phyloP scores from a whole-genome alignment of 2,888 invertebrate species.

The Microctonus aethiopoides region DNA sequence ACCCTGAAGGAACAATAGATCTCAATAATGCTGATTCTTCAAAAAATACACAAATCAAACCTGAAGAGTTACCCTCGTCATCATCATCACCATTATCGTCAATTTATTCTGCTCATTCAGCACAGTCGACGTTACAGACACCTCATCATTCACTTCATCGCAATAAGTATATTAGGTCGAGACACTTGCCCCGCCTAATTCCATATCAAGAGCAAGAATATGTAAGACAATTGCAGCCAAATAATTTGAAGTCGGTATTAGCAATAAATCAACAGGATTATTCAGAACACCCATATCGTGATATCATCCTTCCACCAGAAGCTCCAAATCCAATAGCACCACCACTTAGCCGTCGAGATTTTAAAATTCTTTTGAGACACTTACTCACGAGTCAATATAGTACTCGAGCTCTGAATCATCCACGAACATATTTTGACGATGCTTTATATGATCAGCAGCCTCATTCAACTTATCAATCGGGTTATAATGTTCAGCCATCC shows the following conservation, averaged over 20 bases:
- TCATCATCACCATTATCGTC: neutral
- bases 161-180: neutral
- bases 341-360: conserved; percentile 78
- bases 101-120: neutral
- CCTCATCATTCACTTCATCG: neutral
- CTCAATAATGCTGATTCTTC: conserved; percentile 59
- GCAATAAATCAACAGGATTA: conserved; percentile 56
- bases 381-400: conserved; percentile 73
- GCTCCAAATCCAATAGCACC: conserved; percentile 73
- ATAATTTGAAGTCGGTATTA: conserved; percentile 35
- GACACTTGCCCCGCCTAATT: neutral
- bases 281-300: conserved; percentile 56
- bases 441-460: conserved; percentile 63
- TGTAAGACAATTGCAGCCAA: neutral
- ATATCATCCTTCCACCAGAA: conserved; percentile 65
- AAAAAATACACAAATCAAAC: conserved; percentile 39
- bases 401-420: conserved; percentile 59
- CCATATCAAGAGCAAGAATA: neutral
- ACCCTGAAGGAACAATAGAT: conserved; percentile 52
- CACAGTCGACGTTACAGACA: neutral
- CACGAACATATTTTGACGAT: conserved; percentile 62
- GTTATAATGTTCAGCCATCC: conserved; percentile 54
- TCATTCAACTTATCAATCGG: conserved; percentile 66
- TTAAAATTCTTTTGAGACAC: conserved; percentile 76
- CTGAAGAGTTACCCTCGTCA: neutral